Evolutionary conservation across 2,113 vertebrate genomes (phyloP).

Genomic region (Nicator chloris): DNA sequence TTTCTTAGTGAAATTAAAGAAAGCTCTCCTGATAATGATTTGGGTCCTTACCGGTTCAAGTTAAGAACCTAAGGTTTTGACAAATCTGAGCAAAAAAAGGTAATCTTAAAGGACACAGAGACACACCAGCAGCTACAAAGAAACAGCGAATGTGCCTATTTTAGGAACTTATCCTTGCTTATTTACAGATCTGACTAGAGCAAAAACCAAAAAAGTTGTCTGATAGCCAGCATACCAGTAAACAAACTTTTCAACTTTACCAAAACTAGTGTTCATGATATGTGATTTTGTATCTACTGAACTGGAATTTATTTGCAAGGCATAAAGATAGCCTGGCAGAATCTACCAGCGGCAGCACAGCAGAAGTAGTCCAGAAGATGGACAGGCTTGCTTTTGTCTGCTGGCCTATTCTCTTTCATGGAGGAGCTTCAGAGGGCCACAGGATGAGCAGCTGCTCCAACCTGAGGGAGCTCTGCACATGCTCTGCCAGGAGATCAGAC

Average conservation of each 20-base stretch:
- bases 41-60: not conserved
- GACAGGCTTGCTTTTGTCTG: not conserved
- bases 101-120: not conserved
- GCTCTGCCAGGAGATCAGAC: not conserved
- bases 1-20: not conserved
- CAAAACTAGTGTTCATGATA: not conserved
- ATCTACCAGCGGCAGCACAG: not conserved
- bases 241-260: not conserved
- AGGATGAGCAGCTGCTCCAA: not conserved
- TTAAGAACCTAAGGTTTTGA: not conserved
- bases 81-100: not conserved
- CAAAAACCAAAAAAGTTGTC: not conserved
- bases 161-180: not conserved
- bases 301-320: not conserved
- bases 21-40: not conserved
- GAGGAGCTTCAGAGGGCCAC: not conserved
- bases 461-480: not conserved
- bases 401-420: not conserved
- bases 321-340: not conserved
- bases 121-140: not conserved
- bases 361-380: not conserved
- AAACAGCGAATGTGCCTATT: not conserved
- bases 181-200: not conserved
- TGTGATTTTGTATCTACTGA: not conserved
- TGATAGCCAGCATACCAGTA: not conserved